Base-by-base conservation (phyloP, 2,797 vertebrate genomes). In the Macropodus opercularis region DNA sequence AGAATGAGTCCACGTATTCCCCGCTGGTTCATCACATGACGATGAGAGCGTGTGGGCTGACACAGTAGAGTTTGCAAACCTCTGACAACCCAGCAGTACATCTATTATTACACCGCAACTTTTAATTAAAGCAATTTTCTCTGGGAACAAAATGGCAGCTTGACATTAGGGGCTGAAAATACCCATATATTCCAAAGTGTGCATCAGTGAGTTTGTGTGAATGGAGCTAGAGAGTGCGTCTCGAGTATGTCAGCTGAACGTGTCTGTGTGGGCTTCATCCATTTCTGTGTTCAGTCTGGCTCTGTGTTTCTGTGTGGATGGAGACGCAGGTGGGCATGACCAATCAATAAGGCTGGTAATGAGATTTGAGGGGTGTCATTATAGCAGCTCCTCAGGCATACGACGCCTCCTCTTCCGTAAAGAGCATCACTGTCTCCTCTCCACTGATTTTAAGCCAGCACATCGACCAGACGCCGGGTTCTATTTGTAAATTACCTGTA, bases 281-380 rank as follows among this genome's bases (percentile, higher is more conserved):
- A n/a, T n/a, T n/a, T n/a, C n/a, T n/a, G n/a, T n/a, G n/a, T n/a
- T n/a, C n/a, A n/a, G n/a, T n/a, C n/a, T n/a, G n/a, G n/a, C n/a
- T n/a, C n/a, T 55, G n/a, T 44, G 6, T 54, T 54, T 47, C 0
- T 64, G 60, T 44, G 73, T 59, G 64, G 15, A 71, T 50, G 63
- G 62, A 44, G 60, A 41, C 65, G 82, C 88, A 88, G 87, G 87
- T 81, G 83, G 85, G 77, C 80, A 48, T 77, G 83, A 77, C 79
- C 70, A 91, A 92, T 93, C 91, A 92, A 93, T 93, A 92, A 89
- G 63, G 65, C 79, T 82, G 84, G 89, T 93, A 93, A 93, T 93
- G 90, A 92, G 90, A 91, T 92, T 84, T 85, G 80, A 86, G 78
- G 85, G 87, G 84, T 80, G 87, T 87, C 83, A 82, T 90, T 85